These are phyloP conservation scores for Arion vulgaris DNA, from an alignment of 1,140 invertebrate species.

Conservation along the genomic window DNA sequence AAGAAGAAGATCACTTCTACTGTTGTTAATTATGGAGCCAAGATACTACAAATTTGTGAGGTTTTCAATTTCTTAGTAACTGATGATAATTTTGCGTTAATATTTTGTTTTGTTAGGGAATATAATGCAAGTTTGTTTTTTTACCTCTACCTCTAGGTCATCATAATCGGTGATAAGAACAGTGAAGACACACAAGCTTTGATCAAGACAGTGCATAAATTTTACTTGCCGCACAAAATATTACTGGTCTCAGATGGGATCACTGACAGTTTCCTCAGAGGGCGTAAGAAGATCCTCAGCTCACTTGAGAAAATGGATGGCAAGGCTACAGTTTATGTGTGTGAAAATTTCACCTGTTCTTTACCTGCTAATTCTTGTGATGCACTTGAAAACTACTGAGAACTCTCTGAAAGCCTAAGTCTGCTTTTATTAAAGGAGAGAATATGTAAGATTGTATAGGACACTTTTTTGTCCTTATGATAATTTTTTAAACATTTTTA, in stretches of 20 bases:
- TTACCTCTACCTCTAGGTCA: conserved; percentile 68
- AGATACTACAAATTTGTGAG: no score
- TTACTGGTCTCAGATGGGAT: conserved; percentile 78
- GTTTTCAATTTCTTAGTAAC: no score
- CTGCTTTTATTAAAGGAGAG: not conserved
- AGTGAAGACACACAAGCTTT: conserved; percentile 77
- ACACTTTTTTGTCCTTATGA: no score
- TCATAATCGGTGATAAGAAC: conserved; percentile 79
- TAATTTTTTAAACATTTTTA: no score
- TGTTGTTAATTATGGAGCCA: no score
- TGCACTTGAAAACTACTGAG: conserved; percentile 74
- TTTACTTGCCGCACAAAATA: conserved; percentile 81
- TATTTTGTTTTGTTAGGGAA: no score
- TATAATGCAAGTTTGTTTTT: no score
- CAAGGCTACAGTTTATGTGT: conserved; percentile 85
- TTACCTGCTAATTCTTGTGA: conserved; percentile 83
- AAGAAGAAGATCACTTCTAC: no score
- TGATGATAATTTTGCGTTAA: no score
- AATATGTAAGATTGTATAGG: no score
- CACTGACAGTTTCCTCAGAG: conserved; percentile 46
- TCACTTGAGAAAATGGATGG: conserved; percentile 71
- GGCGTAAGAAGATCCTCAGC: conserved; percentile 65
- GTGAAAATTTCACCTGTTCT: conserved; percentile 84
- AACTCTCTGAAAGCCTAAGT: not conserved
- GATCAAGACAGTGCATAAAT: conserved; percentile 77